Evolutionary conservation across 2,113 vertebrate species (phyloP), one percentile per base, ranked within the genome.

Genomic region (Oceanodroma tethys): DNA sequence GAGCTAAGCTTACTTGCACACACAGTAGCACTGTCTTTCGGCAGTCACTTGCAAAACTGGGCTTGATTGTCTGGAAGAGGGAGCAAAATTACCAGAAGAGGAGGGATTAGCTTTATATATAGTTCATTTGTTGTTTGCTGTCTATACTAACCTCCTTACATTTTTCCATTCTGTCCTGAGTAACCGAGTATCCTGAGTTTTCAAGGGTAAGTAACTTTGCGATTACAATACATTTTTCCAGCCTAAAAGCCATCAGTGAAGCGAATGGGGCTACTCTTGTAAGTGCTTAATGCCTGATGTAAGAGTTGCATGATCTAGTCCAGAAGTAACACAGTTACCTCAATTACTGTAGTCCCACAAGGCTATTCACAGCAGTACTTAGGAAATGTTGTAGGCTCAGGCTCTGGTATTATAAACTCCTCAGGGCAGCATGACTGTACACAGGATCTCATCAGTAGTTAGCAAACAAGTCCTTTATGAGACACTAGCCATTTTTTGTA

Each of bases 301-400:
- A 95, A 76, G 93, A 38, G 84, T 72, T 94, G 93, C 91, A 93
- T 34, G 62, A 95, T 91, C 81, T 67, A 94, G 94, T 70, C 86
- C 91, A 88, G 93, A 82, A 95, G 93, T 95, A 95, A 53, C 96
- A 87, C 53, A 82, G 96, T 95, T 95, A 62, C 94, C 93, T 95
- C 97, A 94, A 91, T 97, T 96, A 96, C 86, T 32, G 78, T 9
- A 45, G 81, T 95, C 94, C 95, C 96, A 95, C 81, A 62, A 95
- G 95, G 89, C 95, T 73, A 70, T 89, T 95, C 95, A 90, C 84
- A 80, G 94, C 48, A 4, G 10, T 53, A 73, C 95, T 94, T 88
- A 74, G 80, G 88, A 96, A 74, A 81, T 1, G 63, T 25, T 58
- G 76, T 11, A 91, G 78, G 84, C 84, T 93, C 71, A 18, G 73